These are phyloP conservation scores for Laothoe populi DNA, from an alignment of 2,888 invertebrate species.

Conservation along the genomic window DNA sequence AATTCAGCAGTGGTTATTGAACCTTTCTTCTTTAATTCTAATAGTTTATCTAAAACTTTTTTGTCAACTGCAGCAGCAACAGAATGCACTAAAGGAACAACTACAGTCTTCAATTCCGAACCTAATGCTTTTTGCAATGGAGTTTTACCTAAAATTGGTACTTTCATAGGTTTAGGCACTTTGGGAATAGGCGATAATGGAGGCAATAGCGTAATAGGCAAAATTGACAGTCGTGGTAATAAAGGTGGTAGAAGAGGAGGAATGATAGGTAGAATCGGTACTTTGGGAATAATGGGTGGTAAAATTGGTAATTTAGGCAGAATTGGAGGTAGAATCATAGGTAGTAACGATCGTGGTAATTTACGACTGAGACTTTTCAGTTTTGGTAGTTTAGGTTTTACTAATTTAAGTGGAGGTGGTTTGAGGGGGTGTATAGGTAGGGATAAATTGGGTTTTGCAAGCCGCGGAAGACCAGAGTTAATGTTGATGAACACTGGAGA, in stretches of 20 bases:
- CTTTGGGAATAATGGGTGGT: slow-evolving; percentile 38
- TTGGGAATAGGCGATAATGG: slow-evolving; percentile 38
- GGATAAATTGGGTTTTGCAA: slow-evolving; percentile 34
- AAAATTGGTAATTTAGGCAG: slow-evolving; percentile 36
- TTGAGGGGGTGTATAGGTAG: slow-evolving; percentile 44
- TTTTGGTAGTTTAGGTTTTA: slow-evolving; percentile 25
- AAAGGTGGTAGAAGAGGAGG: slow-evolving; percentile 41
- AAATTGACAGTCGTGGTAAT: slow-evolving; percentile 38
- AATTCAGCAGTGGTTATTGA: slow-evolving; percentile 56
- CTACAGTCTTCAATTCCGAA: slow-evolving; percentile 45
- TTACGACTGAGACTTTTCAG: slow-evolving; percentile 32
- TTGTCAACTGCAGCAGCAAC: slow-evolving; percentile 35
- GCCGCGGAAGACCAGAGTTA: slow-evolving; percentile 43
- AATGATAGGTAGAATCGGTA: slow-evolving; percentile 39
- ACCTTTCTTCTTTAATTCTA: slow-evolving; percentile 56
- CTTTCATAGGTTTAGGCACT: slow-evolving; percentile 46
- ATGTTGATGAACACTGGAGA: slow-evolving; percentile 61
- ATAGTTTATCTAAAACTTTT: slow-evolving; percentile 50
- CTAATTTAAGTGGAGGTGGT: slow-evolving; percentile 37
- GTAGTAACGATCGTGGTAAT: slow-evolving; percentile 34
- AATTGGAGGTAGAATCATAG: slow-evolving; percentile 34
- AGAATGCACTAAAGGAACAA: slow-evolving; percentile 30
- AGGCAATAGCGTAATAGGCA: slow-evolving; percentile 41
- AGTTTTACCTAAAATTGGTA: slow-evolving; percentile 49
- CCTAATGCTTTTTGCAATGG: slow-evolving; percentile 47